Evolutionary conservation across 2,113 vertebrate genomes (phyloP).

Genomic region (Melierax canorus): DNA sequence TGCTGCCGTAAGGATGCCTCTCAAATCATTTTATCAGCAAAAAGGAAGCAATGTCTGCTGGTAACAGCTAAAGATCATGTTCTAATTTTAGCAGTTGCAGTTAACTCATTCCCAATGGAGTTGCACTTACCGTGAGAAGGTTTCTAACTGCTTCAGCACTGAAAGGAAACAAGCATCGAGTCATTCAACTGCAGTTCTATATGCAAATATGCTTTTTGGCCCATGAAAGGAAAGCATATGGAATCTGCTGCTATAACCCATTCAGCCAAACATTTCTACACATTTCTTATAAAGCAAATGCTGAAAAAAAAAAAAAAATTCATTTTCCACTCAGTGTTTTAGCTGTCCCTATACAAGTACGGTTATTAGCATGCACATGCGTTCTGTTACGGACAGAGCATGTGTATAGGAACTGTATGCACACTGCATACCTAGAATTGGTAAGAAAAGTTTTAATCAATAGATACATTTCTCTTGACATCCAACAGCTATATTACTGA

Average conservation of each 20-base stretch:
- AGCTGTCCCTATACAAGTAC: neutral
- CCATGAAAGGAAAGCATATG: slow-evolving; percentile 57
- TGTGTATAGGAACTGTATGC: neutral
- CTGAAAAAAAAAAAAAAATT: neutral
- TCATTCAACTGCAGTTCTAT: slow-evolving; percentile 76
- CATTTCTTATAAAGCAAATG: slow-evolving; percentile 12
- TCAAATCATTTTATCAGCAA: slow-evolving; percentile 7
- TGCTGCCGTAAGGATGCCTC: slow-evolving; percentile 1
- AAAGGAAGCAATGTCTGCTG: slow-evolving; percentile 34
- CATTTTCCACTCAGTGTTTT: neutral
- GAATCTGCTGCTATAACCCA: slow-evolving; percentile 18
- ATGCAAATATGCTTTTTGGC: slow-evolving; percentile 58
- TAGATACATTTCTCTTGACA: neutral
- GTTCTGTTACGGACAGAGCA: neutral
- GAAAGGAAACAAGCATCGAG: slow-evolving; percentile 85
- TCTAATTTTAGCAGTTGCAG: slow-evolving; percentile 57
- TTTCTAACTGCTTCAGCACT: slow-evolving; percentile 83
- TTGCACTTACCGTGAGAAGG: slow-evolving; percentile 78
- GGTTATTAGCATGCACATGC: neutral
- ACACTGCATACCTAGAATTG: neutral
- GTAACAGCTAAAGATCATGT: slow-evolving; percentile 29
- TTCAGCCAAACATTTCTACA: slow-evolving; percentile 35
- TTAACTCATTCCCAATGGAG: slow-evolving; percentile 68
- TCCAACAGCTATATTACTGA: neutral
- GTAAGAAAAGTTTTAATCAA: neutral